These are phyloP conservation scores for Luehdorfia chinensis DNA, from an alignment of 1,140 invertebrate genomes.

Conservation along the genomic window DNA sequence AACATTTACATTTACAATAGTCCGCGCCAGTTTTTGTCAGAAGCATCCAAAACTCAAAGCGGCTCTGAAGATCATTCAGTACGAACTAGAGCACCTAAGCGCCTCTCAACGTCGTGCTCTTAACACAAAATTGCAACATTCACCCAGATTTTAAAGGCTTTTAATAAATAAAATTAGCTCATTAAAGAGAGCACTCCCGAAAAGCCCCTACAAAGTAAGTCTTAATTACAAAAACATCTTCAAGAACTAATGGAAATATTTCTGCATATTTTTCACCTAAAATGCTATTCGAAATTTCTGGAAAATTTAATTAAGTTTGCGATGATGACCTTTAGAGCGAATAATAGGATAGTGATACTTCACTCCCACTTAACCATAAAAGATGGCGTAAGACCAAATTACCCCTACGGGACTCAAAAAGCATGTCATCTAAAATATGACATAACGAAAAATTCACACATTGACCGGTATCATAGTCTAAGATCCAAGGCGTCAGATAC, in stretches of 20 bases:
- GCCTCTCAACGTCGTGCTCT: not conserved
- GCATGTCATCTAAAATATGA: too few species aligned
- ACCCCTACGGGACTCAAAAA: too few species aligned
- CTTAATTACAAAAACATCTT: conserved; percentile 23
- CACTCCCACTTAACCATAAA: too few species aligned
- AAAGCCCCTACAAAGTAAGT: conserved; percentile 4
- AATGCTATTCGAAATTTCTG: not conserved
- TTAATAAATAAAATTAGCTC: conserved; percentile 34
- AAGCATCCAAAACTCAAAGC: not conserved
- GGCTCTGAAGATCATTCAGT: conserved; percentile 2
- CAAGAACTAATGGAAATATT: conserved; percentile 5
- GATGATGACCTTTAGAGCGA: too few species aligned
- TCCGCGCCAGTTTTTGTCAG: not conserved
- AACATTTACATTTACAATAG: too few species aligned
- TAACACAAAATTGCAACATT: conserved; percentile 17
- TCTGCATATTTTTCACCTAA: not conserved
- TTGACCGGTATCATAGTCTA: too few species aligned
- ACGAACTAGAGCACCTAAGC: conserved; percentile 2
- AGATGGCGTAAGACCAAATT: too few species aligned
- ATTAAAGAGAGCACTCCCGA: conserved; percentile 18
- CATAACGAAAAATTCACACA: too few species aligned
- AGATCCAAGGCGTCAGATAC: too few species aligned
- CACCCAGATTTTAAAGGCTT: conserved; percentile 22
- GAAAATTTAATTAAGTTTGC: too few species aligned
- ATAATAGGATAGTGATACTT: too few species aligned